Conservation (phyloP, 35 echinoderm and acorn worm genomes). For the Apostichopus californicus region DNA sequence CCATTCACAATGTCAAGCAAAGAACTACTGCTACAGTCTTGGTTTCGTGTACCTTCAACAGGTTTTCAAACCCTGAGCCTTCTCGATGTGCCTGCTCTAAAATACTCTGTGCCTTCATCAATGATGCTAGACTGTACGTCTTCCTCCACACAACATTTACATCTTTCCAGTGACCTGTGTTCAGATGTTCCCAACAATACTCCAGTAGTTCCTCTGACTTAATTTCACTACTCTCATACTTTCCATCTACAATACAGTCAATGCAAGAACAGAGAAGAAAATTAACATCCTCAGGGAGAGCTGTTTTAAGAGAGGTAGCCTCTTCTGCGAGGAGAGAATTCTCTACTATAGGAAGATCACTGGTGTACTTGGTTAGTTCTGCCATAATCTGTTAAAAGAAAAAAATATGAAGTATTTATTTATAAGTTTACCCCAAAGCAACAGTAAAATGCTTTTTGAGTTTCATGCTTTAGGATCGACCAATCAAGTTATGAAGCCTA, state of each 20-base stretch:
- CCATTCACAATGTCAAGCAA: too few relatives aligned
- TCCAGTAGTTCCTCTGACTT: constrained; percentile 73
- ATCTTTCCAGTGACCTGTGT: constrained; percentile 96
- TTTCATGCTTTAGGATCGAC: too few relatives aligned
- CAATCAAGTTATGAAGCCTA: too few relatives aligned
- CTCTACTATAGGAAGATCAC: background rate
- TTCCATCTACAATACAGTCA: background rate
- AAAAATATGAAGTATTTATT: background rate
- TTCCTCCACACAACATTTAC: constrained; percentile 83
- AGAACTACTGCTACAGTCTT: too few relatives aligned
- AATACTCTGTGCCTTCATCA: constrained; percentile 66
- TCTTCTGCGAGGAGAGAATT: background rate
- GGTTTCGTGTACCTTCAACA: background rate
- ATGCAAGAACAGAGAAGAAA: constrained; percentile 4
- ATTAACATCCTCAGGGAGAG: background rate
- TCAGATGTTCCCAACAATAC: constrained; percentile 86
- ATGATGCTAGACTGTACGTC: constrained; percentile 66
- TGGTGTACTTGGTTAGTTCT: background rate
- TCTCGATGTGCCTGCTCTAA: background rate
- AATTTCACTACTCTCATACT: background rate
- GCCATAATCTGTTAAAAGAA: background rate
- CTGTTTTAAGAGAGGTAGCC: background rate
- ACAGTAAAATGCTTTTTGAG: too few relatives aligned
- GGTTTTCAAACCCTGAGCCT: background rate
- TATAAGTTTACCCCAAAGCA: too few relatives aligned